Evolutionary conservation across 2,113 vertebrate species (phyloP), one percentile per base, ranked within the genome.

Genomic region (Lagopus muta): DNA sequence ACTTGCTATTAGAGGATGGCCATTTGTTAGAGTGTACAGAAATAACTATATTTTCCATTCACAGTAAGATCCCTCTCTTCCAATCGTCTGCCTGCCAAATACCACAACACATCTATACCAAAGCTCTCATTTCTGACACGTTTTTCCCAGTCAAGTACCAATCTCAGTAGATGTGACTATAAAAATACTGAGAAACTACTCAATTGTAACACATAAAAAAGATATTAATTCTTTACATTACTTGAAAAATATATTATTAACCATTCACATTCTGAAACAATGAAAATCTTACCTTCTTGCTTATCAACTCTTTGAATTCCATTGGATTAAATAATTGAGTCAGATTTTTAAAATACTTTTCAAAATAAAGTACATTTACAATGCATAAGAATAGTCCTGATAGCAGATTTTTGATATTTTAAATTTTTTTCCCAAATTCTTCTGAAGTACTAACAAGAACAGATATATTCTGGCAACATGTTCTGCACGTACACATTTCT

Each of bases 1-100:
- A 11, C 28, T 34, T 58, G 58, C n/a, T 89, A 3, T 77, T 10
- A 79, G 55, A 58, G 80, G 10, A 43, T 27, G 69, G 36, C 18
- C n/a, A 9, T 47, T 79, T 40, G 28, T 25, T 40, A 13, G 9
- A 1, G 10, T 28, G 73, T 22, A 32, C 1, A 15, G 11, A 58
- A 54, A 18, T 20, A 25, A 16, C n/a, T 11, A 19, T 72, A 84
- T 89, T 24, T 54, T 40, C n/a, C 0, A 0, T 19, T 32, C 0
- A 0, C 13, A 8, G 8, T 1, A 36, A 64, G 50, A 80, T 76
- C 11, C 24, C 50, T 18, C 38, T 69, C n/a, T 72, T 52, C 65
- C 32, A 42, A 50, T 2, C 8, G 22, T 20, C 32, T 61, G 10
- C 6, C 36, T 10, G 5, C 10, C 61, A 45, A 75, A 82, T 6